These are phyloP conservation scores for Galagoides demidoff DNA, from an alignment of 2,797 vertebrate species.

Conservation along the genomic window DNA sequence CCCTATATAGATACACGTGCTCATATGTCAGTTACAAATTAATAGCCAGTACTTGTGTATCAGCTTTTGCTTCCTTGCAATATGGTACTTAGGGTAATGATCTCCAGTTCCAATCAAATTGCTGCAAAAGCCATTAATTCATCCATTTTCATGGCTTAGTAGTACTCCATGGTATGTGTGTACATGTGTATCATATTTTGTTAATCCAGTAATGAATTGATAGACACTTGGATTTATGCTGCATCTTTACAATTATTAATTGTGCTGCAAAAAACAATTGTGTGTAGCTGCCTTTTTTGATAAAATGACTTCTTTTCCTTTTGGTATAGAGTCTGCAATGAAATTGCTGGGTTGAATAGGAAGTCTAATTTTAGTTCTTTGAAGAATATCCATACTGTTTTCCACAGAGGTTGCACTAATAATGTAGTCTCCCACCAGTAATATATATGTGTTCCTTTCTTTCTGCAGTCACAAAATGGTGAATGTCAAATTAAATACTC, in stretches of 20 bases:
- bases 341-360: neutral
- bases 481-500: neutral
- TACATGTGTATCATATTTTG: neutral
- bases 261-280: neutral
- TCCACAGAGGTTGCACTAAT: neutral
- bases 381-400: neutral
- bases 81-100: neutral
- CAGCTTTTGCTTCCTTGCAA: neutral
- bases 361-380: neutral
- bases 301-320: neutral
- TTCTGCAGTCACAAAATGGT: neutral
- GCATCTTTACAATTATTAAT: neutral
- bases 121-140: neutral
- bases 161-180: neutral
- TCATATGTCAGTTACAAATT: neutral
- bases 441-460: neutral
- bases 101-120: neutral
- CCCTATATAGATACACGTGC: neutral
- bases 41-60: neutral
- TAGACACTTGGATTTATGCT: neutral
- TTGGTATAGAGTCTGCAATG: neutral
- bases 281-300: neutral
- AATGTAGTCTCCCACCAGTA: neutral
- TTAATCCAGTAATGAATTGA: neutral
- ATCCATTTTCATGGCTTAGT: neutral